Percentiles rank a stretch among this genome's conserved stretches.
phyloP scores from a whole-genome alignment of 30 jellyfish, hydroid and myxozoan species.

The Sanderia malayensis region DNA sequence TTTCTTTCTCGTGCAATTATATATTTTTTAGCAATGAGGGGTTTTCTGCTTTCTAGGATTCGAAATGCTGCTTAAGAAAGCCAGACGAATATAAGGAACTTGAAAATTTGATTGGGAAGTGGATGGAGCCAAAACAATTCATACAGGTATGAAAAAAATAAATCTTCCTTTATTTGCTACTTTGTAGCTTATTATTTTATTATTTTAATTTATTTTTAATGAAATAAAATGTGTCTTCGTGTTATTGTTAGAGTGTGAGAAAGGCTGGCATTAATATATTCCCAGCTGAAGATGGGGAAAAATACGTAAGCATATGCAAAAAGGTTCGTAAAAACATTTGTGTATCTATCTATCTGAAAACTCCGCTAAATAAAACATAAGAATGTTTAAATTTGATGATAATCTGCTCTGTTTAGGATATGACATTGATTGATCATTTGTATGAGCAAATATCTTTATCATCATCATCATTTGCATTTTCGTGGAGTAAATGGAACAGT shows the following conservation, averaged over 20 bases:
- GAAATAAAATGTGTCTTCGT: neutral
- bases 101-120: slow-evolving; percentile 24
- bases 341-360: too few species aligned
- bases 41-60: slow-evolving; percentile 41
- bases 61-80: slow-evolving; percentile 55
- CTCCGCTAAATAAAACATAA: too few species aligned
- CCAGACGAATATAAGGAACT: slow-evolving; percentile 58
- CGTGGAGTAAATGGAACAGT: slow-evolving; percentile 95
- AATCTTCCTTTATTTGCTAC: too few species aligned
- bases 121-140: slow-evolving; percentile 67
- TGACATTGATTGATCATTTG: slow-evolving; percentile 31
- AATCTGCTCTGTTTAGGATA: slow-evolving; percentile 27
- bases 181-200: too few species aligned
- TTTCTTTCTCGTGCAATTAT: too few species aligned
- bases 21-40: too few species aligned
- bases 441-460: slow-evolving; percentile 81
- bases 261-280: slow-evolving; percentile 74
- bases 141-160: slow-evolving; percentile 57
- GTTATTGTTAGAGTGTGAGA: slow-evolving; percentile 40
- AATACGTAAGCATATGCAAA: slow-evolving; percentile 78
- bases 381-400: neutral
- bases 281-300: slow-evolving; percentile 86
- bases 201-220: too few species aligned
- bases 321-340: slow-evolving; percentile 68
- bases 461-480: slow-evolving; percentile 73